Base-by-base conservation (phyloP, 2,888 invertebrate genomes). In the Apotomis turbidana region DNA sequence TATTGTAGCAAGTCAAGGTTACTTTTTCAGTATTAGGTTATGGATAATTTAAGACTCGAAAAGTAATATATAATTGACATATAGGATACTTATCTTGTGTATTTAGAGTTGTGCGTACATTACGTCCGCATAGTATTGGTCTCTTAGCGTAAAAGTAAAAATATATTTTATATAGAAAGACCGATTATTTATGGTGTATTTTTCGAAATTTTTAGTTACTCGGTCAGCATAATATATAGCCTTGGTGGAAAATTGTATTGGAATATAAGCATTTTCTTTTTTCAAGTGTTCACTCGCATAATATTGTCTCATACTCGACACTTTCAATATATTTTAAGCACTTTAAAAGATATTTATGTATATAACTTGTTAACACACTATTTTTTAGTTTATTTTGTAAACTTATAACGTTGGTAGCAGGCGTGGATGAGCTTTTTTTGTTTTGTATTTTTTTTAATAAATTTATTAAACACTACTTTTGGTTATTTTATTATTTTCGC, bases 21-120 rank as follows among this genome's bases (percentile, higher is more conserved):
- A 86, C 87, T 91, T 88, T 90, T 90, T 90, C 91, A 91, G 91
- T 91, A 91, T 91, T 93, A 90, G 87, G 87, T 88, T 88, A 85
- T 78, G 71, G 77, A 77, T 84, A 85, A 86, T 88, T 87, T 90
- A 90, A 90, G 89, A 89, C 87, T 88, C 80, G 80, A 88, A 88
- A 89, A 89, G 87, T 87, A 88, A 88, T 87, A 84, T 85, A 84
- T 86, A 75, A 74, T 82, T 81, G 81, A 83, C 82, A 80, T 83
- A 78, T 82, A 80, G 81, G 75, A 80, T 82, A 79, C 81, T 80
- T 78, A 80, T 78, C 78, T 78, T 78, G 68, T 71, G 68, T 70
- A 67, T 67, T 68, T 68, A 74, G 71, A 52, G 54, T 73, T 63
- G 59, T 59, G 71, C 68, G 63, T n/a, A n/a, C 67, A 55, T 10